These are phyloP conservation scores for Trematomus bernacchii DNA, from an alignment of 2,797 vertebrate species.

Conservation along the genomic window DNA sequence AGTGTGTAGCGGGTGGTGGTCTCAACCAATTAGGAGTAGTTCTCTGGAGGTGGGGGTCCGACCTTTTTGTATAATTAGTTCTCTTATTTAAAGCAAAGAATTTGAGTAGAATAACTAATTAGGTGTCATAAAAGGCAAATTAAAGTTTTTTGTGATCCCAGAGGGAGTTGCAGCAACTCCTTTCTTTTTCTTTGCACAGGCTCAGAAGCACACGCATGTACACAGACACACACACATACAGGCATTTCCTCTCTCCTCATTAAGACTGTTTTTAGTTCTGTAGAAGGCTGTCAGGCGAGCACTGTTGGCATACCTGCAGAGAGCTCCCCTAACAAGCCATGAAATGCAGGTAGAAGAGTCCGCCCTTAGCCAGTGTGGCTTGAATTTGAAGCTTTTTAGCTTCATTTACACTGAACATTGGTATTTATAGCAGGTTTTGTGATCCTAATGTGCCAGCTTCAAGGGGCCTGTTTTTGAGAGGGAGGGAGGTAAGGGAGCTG, in stretches of 20 bases:
- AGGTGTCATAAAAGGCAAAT: constrained; percentile 95
- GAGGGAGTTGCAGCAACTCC: constrained; percentile 83
- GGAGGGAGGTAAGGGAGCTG: constrained; percentile 72
- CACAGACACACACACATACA: constrained; percentile 54
- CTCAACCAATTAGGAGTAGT: constrained; percentile 91
- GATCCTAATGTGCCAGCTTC: constrained; percentile 86
- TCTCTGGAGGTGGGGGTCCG: constrained; percentile 87
- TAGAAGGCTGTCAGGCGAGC: constrained; percentile 87
- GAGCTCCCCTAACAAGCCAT: constrained; percentile 90
- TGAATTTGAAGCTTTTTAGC: constrained; percentile 84
- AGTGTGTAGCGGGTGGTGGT: constrained; percentile 78
- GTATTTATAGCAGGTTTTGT: constrained; percentile 90
- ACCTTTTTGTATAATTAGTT: constrained; percentile 97
- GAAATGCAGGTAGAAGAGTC: constrained; percentile 89
- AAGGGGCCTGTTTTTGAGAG: constrained; percentile 78
- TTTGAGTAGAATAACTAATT: constrained; percentile 96
- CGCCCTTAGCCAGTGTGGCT: constrained; percentile 82
- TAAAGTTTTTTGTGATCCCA: constrained; percentile 91
- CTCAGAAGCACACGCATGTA: constrained; percentile 57
- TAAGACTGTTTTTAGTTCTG: constrained; percentile 91
- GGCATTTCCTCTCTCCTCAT: constrained; percentile 86
- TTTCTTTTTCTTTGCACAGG: constrained; percentile 74
- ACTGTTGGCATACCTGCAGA: constrained; percentile 85
- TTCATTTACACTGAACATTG: constrained; percentile 89
- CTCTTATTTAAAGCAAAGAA: constrained; percentile 96